Conservation (phyloP, 2,888 invertebrate genomes). For the Andrena minutula region DNA sequence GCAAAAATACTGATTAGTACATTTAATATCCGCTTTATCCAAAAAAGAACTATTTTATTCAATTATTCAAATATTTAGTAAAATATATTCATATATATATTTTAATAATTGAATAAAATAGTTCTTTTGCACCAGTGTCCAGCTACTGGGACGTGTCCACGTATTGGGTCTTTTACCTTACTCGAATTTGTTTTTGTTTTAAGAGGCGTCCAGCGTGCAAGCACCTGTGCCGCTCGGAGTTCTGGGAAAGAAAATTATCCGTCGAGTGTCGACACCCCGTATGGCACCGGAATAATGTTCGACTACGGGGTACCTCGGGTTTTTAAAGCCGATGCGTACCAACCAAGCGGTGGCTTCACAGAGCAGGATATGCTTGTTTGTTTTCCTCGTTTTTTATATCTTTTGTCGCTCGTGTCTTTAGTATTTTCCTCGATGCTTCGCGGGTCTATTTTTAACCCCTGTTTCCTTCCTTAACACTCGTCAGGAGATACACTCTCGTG, state of each 20-base stretch:
- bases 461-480: neutral
- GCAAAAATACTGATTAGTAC: no score
- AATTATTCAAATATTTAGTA: no score
- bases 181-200: constrained; percentile 69
- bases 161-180: no score
- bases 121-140: no score
- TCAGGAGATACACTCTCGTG: neutral
- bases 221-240: constrained; percentile 67
- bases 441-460: constrained; percentile 4
- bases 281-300: constrained; percentile 44
- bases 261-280: constrained; percentile 47
- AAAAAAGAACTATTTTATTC: no score
- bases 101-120: no score
- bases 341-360: constrained; percentile 44
- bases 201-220: constrained; percentile 51
- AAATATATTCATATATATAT: no score
- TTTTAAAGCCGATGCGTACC: constrained; percentile 45
- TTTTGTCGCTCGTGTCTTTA: constrained; percentile 24
- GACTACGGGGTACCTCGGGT: constrained; percentile 13
- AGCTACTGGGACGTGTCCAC: no score
- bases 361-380: constrained; percentile 48
- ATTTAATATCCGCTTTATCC: no score
- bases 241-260: constrained; percentile 58
- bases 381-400: constrained; percentile 36
- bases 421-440: neutral